Percentiles rank a stretch among this genome's conserved stretches.
phyloP scores from a whole-genome alignment of 2,888 invertebrate genomes.

The Bruchidius siliquastri region DNA sequence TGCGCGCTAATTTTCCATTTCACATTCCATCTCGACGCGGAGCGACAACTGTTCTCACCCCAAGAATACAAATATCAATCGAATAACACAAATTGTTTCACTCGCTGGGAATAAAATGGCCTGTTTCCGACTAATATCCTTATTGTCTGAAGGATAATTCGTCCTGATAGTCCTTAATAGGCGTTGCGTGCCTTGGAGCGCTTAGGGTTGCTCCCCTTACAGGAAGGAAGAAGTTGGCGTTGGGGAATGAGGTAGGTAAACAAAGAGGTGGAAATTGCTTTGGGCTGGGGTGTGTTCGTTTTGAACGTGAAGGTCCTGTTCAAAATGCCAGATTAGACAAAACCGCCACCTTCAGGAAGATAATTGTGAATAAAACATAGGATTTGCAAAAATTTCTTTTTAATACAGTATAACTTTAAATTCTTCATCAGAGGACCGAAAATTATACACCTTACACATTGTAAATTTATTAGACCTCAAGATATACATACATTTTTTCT shows the following conservation, averaged over 20 bases:
- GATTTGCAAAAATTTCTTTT: no score
- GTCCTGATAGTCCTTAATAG: constrained; percentile 24
- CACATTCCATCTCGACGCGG: background rate
- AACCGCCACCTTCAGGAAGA: no score
- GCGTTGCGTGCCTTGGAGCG: constrained; percentile 20
- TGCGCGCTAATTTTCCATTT: background rate
- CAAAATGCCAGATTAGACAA: no score
- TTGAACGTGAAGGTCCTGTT: background rate
- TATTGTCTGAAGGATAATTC: constrained; percentile 29
- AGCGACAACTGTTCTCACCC: background rate
- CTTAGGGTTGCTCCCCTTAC: constrained; percentile 22
- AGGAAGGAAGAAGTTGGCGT: constrained; percentile 24
- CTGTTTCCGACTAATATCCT: constrained; percentile 34
- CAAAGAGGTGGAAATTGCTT: background rate
- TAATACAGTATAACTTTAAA: no score
- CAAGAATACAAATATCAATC: background rate
- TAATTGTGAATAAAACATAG: no score
- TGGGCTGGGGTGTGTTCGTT: background rate
- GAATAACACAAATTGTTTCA: constrained; percentile 12
- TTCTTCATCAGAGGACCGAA: no score
- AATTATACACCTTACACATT: no score
- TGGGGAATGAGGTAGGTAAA: constrained; percentile 16
- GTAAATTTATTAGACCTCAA: no score
- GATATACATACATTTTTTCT: no score
- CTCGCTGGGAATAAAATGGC: constrained; percentile 27